These are phyloP conservation scores for Parauchenoglanis ngamensis DNA, from an alignment of 2,797 vertebrate genomes.

Conservation along the genomic window DNA sequence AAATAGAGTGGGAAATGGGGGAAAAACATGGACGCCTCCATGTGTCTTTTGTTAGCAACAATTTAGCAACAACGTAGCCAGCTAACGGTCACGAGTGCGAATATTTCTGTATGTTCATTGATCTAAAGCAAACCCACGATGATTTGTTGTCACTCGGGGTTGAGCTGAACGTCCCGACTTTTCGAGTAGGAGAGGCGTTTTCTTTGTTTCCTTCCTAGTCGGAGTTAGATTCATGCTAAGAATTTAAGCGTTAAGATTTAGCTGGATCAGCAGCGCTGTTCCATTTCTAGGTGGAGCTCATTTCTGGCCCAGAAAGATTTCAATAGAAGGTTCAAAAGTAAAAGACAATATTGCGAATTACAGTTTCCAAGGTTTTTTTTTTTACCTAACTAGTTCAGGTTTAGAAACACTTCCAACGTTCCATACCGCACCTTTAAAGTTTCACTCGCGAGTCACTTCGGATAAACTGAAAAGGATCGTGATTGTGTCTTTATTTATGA, in stretches of 20 bases:
- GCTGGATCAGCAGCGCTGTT: background rate
- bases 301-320: background rate
- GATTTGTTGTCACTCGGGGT: background rate
- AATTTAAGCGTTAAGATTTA: too few relatives aligned
- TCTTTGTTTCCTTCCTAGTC: background rate
- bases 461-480: background rate
- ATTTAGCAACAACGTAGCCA: background rate
- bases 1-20: background rate
- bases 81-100: background rate
- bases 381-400: background rate
- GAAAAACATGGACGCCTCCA: background rate
- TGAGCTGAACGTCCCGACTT: background rate
- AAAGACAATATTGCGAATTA: background rate
- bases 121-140: background rate
- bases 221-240: background rate
- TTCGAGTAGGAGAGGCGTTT: background rate
- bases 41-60: background rate
- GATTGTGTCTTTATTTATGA: slow-evolving; percentile 20
- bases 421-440: slow-evolving; percentile 2
- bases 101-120: background rate
- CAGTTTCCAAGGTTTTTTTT: background rate
- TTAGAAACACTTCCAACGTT: background rate
- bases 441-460: background rate
- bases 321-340: background rate
- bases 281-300: background rate